Conservation (phyloP, 1,140 invertebrate species). For the Apocrypta bakeri region DNA sequence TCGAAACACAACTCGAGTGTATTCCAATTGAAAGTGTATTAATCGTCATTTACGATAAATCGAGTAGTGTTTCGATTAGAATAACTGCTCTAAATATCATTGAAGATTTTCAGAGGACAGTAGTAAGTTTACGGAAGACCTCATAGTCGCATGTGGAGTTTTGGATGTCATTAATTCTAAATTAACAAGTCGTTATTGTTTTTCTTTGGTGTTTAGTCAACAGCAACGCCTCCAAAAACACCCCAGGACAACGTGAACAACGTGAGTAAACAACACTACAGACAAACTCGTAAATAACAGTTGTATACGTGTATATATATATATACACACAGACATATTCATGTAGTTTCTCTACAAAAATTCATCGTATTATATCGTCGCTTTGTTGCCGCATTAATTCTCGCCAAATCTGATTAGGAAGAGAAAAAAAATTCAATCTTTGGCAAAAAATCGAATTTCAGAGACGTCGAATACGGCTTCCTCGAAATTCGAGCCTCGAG, state of each 20-base stretch:
- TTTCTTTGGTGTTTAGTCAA: conserved; percentile 71
- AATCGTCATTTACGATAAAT: too few species aligned
- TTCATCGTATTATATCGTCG: conserved; percentile 10
- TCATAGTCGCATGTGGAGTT: conserved; percentile 50
- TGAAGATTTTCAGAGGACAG: background rate
- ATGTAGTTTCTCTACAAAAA: too few species aligned
- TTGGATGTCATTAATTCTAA: conserved; percentile 57
- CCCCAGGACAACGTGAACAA: conserved; percentile 63
- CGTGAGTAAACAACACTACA: conserved; percentile 62
- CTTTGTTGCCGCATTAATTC: conserved; percentile 25
- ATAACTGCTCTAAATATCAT: background rate
- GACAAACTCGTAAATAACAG: too few species aligned
- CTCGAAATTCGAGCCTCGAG: conserved; percentile 7
- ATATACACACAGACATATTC: too few species aligned
- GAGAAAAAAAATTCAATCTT: too few species aligned
- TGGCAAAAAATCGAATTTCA: background rate
- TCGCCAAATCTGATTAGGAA: background rate
- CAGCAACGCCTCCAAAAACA: conserved; percentile 66
- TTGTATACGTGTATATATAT: too few species aligned
- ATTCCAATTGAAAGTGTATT: too few species aligned
- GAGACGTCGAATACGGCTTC: background rate
- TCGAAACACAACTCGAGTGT: too few species aligned
- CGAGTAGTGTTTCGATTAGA: too few species aligned
- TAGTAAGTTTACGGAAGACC: background rate
- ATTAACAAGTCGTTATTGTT: conserved; percentile 68